Base-by-base conservation (phyloP, 2,113 vertebrate species). In the Microtus richardsoni region DNA sequence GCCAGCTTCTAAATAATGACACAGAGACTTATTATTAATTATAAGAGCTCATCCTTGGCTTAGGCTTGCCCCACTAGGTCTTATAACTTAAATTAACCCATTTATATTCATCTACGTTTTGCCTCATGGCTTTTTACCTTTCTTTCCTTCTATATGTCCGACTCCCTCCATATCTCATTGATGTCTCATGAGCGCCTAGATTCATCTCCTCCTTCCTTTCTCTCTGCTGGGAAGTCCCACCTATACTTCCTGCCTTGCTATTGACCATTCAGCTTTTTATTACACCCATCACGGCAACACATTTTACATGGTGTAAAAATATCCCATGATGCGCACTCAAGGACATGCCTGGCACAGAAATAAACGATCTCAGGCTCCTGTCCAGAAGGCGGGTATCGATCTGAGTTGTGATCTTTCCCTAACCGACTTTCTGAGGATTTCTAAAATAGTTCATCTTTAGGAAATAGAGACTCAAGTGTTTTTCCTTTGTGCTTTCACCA, bases 341-440 rank as follows among this genome's bases (percentile, higher is more conserved):
- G 49, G 89, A 36, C 71, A 94, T 79, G 68, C 79, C 91, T 95
- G 73, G 74, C 86, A 77, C 93, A 96, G 96, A 95, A 97, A 97
- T 97, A 98, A 97, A 94, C 85, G 77, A 97, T 96, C 90, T 88
- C 80, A 83, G 58, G 47, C 89, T 94, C 92, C 96, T 30, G 73
- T 54, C 26, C 41, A 74, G 58, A 68, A 91, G 52, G 49, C 7
- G 80, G 88, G 64, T 97, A 97, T 92, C 89, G 96, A 96, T 97
- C 91, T 91, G 33, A 22, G 39, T 62, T 93, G n/a, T 93, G 92
- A 95, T 97, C 92, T 96, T 92, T 95, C 66, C 49, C 82, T 97
- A 97, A 68, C 78, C 88, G 52, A 84, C 88, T 96, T 97, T 88
- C 89, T 92, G 74, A 93, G 74, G 82, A 73, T 95, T 96, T 96